These are phyloP conservation scores for Lordiphosa stackelbergi DNA, from an alignment of 1,140 invertebrate species.

Conservation along the genomic window DNA sequence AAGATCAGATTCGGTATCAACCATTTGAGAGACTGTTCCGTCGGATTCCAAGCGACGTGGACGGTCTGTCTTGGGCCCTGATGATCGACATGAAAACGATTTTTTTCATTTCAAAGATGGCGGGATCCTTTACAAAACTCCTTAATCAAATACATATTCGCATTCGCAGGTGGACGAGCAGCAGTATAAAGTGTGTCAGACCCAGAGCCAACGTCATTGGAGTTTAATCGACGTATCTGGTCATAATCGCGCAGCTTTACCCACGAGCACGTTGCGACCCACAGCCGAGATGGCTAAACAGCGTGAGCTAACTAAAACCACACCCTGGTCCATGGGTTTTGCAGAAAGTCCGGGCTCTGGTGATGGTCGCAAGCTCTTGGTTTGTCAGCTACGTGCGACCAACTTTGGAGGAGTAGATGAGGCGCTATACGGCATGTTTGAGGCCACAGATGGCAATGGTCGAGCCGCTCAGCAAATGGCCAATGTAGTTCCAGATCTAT, in stretches of 20 bases:
- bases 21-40: too few species aligned
- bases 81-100: too few species aligned
- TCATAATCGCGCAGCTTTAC: slow-evolving; percentile 83
- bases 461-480: slow-evolving; percentile 80
- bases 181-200: slow-evolving; percentile 85
- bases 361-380: slow-evolving; percentile 83
- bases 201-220: slow-evolving; percentile 85
- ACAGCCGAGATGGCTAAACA: slow-evolving; percentile 68
- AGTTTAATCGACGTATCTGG: slow-evolving; percentile 90
- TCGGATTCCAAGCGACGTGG: too few species aligned
- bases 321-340: slow-evolving; percentile 88
- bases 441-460: slow-evolving; percentile 83
- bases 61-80: too few species aligned
- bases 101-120: too few species aligned
- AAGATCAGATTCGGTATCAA: too few species aligned
- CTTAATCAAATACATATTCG: not conserved
- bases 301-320: slow-evolving; percentile 79
- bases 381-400: slow-evolving; percentile 86
- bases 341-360: slow-evolving; percentile 85
- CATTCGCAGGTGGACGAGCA: slow-evolving; percentile 82
- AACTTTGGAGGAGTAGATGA: slow-evolving; percentile 83
- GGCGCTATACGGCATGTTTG: slow-evolving; percentile 89
- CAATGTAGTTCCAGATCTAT: slow-evolving; percentile 85
- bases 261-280: slow-evolving; percentile 79
- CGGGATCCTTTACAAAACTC: too few species aligned